Conservation (phyloP, 2,888 invertebrate species). For the Dioctria rufipes region DNA sequence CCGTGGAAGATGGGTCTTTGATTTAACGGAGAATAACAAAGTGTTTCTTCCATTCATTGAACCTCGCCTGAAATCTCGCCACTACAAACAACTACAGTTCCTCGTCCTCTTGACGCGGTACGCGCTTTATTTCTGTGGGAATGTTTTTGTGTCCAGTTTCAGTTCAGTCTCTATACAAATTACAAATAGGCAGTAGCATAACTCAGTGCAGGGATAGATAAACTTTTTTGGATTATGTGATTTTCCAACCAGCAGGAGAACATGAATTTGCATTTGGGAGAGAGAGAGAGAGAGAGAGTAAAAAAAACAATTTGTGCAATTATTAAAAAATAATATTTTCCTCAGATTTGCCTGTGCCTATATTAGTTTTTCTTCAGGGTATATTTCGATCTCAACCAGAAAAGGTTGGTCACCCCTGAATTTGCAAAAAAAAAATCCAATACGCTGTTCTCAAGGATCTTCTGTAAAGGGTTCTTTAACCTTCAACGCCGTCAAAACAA, state of each 20-base stretch:
- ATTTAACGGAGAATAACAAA: slow-evolving; percentile 47
- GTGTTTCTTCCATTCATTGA: slow-evolving; percentile 47
- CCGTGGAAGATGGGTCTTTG: slow-evolving; percentile 36
- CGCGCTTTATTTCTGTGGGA: slow-evolving; percentile 10
- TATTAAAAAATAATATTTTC: no score
- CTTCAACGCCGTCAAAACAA: slow-evolving; percentile 61
- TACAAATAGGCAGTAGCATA: no score
- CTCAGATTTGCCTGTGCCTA: no score
- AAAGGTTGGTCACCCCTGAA: slow-evolving; percentile 48
- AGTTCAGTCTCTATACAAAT: no score
- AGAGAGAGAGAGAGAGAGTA: no score
- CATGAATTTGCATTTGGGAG: slow-evolving; percentile 30
- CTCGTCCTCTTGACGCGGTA: slow-evolving; percentile 11
- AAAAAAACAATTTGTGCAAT: no score
- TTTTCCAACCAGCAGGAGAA: background rate
- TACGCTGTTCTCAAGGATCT: slow-evolving; percentile 58
- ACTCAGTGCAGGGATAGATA: slow-evolving; percentile 8
- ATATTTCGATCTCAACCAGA: background rate
- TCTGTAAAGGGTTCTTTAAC: slow-evolving; percentile 59
- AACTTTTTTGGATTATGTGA: background rate
- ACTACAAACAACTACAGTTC: slow-evolving; percentile 39
- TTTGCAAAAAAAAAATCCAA: slow-evolving; percentile 25
- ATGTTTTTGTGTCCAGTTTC: background rate
- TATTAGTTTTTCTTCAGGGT: no score
- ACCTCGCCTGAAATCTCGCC: slow-evolving; percentile 36